A percentile compares a stretch with the other conserved stretches of the same genome.
phyloP scores from a whole-genome alignment of 2,888 invertebrate genomes.

The Synergus itoensis region DNA sequence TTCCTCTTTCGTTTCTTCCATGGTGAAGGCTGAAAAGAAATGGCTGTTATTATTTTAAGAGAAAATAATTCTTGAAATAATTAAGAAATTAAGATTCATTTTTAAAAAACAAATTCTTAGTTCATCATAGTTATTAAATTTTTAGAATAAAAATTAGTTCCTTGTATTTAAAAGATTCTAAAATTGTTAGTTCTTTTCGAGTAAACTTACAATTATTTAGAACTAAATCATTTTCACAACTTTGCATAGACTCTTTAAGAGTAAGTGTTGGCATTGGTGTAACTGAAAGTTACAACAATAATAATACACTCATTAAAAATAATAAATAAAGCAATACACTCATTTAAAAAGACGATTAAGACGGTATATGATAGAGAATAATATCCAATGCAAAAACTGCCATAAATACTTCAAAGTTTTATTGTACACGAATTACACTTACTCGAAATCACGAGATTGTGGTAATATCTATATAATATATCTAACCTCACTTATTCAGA shows the following conservation, averaged over 20 bases:
- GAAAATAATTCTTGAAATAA: neutral
- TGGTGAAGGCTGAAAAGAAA: constrained; percentile 76
- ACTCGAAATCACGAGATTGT: no score
- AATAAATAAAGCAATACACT: neutral
- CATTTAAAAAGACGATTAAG: neutral
- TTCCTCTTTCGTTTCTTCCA: constrained; percentile 79
- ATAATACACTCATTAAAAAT: neutral
- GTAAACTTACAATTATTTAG: neutral
- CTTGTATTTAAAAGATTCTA: neutral
- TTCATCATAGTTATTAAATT: neutral
- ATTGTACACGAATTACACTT: neutral
- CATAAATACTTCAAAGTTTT: neutral
- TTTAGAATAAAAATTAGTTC: neutral
- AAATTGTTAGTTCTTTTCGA: neutral
- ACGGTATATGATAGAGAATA: neutral
- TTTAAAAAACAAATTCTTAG: no score
- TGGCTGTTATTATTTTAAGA: neutral
- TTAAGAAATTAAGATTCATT: no score
- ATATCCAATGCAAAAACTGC: neutral
- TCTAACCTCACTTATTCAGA: constrained; percentile 40
- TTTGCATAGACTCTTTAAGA: neutral
- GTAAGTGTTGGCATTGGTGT: no score
- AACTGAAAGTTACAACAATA: no score
- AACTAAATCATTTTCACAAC: neutral
- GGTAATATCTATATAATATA: neutral